A percentile compares a stretch with the other conserved stretches of the same genome.
Conservation (phyloP, 2,113 vertebrate genomes). For the Sinocyclocheilus anophthalmus region DNA sequence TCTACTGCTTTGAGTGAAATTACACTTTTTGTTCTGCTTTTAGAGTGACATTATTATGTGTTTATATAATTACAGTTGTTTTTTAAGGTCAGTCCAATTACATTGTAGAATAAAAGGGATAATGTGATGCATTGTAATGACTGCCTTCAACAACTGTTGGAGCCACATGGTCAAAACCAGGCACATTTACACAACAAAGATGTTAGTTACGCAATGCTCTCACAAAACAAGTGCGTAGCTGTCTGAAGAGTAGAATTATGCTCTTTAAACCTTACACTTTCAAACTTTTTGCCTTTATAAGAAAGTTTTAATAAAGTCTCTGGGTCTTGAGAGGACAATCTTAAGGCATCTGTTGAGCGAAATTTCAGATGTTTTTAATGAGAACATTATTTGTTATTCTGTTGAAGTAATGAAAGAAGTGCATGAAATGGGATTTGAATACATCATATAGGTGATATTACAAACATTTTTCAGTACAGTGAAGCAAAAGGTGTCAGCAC, state of each 20-base stretch:
- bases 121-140: slow-evolving; percentile 12
- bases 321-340: slow-evolving; percentile 37
- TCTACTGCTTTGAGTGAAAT: slow-evolving; percentile 1
- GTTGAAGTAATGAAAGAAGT: not conserved
- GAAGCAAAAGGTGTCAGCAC: not conserved
- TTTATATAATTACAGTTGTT: slow-evolving; percentile 23
- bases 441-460: not conserved
- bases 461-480: not conserved
- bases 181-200: not conserved
- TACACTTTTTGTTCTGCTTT: not conserved
- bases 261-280: not conserved
- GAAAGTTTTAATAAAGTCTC: not conserved
- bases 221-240: not conserved
- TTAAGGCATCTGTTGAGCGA: not conserved
- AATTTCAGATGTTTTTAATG: not conserved
- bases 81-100: slow-evolving; percentile 23
- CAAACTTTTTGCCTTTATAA: not conserved
- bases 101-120: not conserved
- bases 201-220: not conserved
- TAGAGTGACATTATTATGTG: slow-evolving; percentile 4
- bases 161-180: slow-evolving; percentile 1
- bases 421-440: not conserved
- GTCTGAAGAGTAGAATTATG: not conserved
- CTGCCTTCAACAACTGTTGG: not conserved
- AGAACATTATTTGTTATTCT: not conserved